A percentile compares a stretch with the other conserved stretches of the same genome.
Conservation (phyloP, 2,113 vertebrate genomes). For the Eudorcas thomsonii region DNA sequence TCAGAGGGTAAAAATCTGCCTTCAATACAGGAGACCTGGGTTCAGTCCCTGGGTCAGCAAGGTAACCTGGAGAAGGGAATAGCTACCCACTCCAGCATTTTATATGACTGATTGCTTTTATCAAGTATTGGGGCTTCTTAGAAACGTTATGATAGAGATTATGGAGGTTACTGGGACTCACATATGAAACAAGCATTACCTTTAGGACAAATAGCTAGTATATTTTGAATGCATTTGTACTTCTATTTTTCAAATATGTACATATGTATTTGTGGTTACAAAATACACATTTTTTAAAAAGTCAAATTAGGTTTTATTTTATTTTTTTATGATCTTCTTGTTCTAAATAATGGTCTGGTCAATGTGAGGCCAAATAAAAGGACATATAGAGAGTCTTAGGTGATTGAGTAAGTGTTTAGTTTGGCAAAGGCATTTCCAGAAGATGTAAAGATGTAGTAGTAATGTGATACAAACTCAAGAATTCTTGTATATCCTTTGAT, state of each 20-base stretch:
- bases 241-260: neutral
- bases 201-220: neutral
- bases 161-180: neutral
- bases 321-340: neutral
- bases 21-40: neutral
- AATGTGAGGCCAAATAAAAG: neutral
- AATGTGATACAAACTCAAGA: neutral
- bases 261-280: neutral
- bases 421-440: neutral
- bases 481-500: neutral
- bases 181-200: neutral
- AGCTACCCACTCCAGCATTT: neutral
- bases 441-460: neutral
- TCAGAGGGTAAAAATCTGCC: neutral
- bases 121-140: neutral
- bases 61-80: neutral
- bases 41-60: neutral
- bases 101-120: neutral
- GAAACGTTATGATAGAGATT: neutral
- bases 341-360: neutral
- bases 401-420: too few species aligned
- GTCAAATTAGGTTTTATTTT: neutral
- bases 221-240: neutral
- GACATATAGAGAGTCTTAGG: neutral
- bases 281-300: neutral